Base-by-base conservation (phyloP, 2,113 vertebrate genomes). In the Struthidea cinerea region DNA sequence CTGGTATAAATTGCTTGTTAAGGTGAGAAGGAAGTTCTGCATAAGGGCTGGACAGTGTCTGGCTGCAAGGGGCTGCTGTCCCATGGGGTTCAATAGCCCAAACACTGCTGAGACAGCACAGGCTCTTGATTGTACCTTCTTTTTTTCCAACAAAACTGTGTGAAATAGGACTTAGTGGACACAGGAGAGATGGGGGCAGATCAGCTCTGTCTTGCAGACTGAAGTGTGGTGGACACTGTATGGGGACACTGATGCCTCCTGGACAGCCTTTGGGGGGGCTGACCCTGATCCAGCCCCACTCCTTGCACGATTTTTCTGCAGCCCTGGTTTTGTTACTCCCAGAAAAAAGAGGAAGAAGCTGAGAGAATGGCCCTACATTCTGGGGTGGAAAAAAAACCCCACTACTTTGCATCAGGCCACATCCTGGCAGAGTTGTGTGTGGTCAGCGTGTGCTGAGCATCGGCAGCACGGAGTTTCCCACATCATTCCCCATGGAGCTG, bases 301-400 rank as follows among this genome's bases (percentile, higher is more conserved):
- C 41, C 20, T 53, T 19, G 9, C 18, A 1, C 1, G 1, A 11
- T 49, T 22, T 42, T 73, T 39, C 73, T 74, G 35, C 52, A 63
- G 27, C 39, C 8, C 22, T 21, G 39, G 2, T 16, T 78, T 87
- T 49, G 15, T 74, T 63, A 17, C 39, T 89, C 24, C 11, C 30
- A 46, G 55, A 44, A 87, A 22, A 77, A 61, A 65, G 4, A 21
- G 10, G 7, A 57, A 20, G 24, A 57, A 93, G 23, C 37, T 39
- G 41, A 77, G 10, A 56, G 50, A 80, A 53, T 2, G 7, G 24
- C 22, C 28, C 5, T 49, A 11, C 17, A 6, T 89, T 84, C 42
- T 7, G 9, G 1, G 5, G 23, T 13, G 5, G 0, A 0, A 3
- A 47, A 15, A 2, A 35, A 13, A 1, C 1, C 15, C 7, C 46